phyloP scores from a whole-genome alignment of 2,797 vertebrate genomes.

The Anguilla obscura region DNA sequence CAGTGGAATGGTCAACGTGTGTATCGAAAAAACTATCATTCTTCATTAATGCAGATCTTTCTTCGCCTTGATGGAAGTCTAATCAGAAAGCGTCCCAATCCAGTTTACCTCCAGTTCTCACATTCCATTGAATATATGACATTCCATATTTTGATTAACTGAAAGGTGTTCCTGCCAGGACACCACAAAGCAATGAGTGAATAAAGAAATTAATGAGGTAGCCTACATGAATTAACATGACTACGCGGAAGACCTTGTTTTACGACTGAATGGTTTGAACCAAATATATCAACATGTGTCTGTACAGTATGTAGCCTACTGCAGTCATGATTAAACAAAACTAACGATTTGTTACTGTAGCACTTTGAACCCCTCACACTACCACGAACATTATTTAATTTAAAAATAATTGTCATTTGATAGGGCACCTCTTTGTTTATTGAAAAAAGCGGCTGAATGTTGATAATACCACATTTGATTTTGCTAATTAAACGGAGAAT shows the following conservation, averaged over 20 bases:
- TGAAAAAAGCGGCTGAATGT: background rate
- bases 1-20: slow-evolving; percentile 72
- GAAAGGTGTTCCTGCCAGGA: background rate
- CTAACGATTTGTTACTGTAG: background rate
- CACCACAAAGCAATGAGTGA: background rate
- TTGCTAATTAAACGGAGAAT: background rate
- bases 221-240: background rate
- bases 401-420: background rate
- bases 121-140: slow-evolving; percentile 25
- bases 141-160: background rate
- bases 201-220: background rate
- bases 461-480: background rate
- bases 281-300: background rate
- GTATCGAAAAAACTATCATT: slow-evolving; percentile 67
- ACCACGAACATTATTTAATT: background rate
- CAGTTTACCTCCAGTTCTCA: slow-evolving; percentile 12
- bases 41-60: slow-evolving; percentile 66
- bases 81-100: slow-evolving; percentile 32
- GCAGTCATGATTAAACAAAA: background rate
- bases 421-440: background rate
- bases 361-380: background rate
- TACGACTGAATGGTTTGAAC: background rate
- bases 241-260: background rate
- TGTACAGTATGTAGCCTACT: background rate
- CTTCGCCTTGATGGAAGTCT: slow-evolving; percentile 41